Base-by-base conservation (phyloP, 2,888 invertebrate species). In the Troides aeacus region DNA sequence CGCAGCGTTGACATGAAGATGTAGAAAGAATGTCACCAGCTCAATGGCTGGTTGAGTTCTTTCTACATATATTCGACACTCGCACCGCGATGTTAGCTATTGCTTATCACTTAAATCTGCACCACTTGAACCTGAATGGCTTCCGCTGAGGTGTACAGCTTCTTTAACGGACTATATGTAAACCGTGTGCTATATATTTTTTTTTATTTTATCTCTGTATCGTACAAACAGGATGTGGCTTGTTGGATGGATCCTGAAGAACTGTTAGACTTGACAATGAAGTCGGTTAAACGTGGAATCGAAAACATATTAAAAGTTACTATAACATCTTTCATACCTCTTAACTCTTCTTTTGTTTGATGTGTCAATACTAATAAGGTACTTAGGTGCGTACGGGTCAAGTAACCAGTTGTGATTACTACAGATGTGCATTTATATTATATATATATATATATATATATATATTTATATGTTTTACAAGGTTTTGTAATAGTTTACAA, bases 51-150 rank as follows among this genome's bases (percentile, higher is more conserved):
- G 78, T 72, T 62, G 82, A 85, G 69, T 84, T 90, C 92, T 92
- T 92, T 91, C 91, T 92, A 90, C 92, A 84, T 74, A 69, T 87
- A 70, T 89, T 92, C 77, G 84, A 91, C 81, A 80, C 66, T 68
- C 91, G 91, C 90, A 89, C 86, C 77, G 86, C 83, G 76, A 68
- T 88, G 79, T 77, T 83, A 80, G 74, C 88, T 57, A 63, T 89
- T 74, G 90, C 92, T 71, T 93, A 92, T 76, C 79, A 91, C 82
- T 81, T 85, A 70, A 92, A 89, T 74, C 56, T 92, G 81, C 92
- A 93, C 84, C 92, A 93, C 71, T 73, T 88, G 36, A 74, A 74
- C 74, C 86, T 85, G 18, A 84, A 74, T 76, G 90, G 92, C 78
- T 87, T 87, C 63, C 83, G 84, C 81, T 92, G 78, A 85, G 74